Percentiles rank a stretch among this genome's conserved stretches.
phyloP scores from a whole-genome alignment of 1,140 invertebrate species.

The Bombyx mandarina region DNA sequence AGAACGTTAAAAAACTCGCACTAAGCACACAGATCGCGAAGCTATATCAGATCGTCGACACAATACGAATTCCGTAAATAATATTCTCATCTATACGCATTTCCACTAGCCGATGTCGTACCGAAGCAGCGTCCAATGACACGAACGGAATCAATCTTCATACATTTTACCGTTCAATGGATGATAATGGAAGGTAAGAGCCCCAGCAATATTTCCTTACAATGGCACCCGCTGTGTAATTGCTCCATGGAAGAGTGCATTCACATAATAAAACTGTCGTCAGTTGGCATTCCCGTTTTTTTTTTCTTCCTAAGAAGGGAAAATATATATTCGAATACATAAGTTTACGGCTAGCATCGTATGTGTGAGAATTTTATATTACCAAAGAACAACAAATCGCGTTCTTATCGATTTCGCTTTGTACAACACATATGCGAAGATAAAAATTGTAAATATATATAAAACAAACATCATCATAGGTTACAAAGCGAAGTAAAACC shows the following conservation, averaged over 20 bases:
- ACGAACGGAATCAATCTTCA: slow-evolving; percentile 17
- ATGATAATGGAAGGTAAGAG: slow-evolving; percentile 16
- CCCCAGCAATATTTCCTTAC: slow-evolving; percentile 15
- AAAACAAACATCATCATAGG: no score
- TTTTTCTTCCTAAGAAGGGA: no score
- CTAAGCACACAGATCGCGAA: no score
- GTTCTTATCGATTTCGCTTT: neutral
- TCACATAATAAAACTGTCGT: slow-evolving; percentile 23
- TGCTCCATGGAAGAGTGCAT: slow-evolving; percentile 22
- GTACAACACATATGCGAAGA: no score
- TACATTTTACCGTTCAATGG: slow-evolving; percentile 21
- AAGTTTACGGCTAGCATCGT: no score
- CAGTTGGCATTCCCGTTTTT: slow-evolving; percentile 4
- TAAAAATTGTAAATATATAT: no score
- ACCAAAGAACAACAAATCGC: neutral
- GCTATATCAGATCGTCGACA: no score
- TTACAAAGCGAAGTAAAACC: no score
- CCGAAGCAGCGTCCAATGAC: slow-evolving; percentile 9
- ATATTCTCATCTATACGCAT: no score
- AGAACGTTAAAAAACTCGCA: no score
- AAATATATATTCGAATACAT: no score
- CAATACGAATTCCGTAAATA: no score
- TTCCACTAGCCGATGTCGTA: neutral
- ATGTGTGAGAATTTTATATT: neutral
- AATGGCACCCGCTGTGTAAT: slow-evolving; percentile 24